Conservation (phyloP, 2,888 invertebrate genomes). For the Philhelius pedissequus region DNA sequence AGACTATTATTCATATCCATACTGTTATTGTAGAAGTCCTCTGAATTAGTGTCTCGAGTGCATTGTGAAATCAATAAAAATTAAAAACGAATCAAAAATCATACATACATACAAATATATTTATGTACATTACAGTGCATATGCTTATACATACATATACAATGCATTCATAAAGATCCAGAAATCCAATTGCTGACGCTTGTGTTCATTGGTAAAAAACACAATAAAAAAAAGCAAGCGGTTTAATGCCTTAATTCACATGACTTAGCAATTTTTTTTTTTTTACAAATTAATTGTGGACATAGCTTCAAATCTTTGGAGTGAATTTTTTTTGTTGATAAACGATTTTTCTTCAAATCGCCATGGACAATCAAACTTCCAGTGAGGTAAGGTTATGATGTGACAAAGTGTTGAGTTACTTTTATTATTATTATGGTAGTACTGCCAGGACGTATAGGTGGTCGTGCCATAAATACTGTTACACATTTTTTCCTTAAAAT, state of each 20-base stretch:
- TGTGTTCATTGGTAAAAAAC: conserved; percentile 1
- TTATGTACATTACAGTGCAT: background rate
- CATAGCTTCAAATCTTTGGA: background rate
- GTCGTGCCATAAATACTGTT: no score
- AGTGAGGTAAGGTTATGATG: conserved; percentile 14
- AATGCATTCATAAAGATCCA: background rate
- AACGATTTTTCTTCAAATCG: background rate
- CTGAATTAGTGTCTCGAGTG: conserved; percentile 2
- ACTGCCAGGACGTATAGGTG: no score
- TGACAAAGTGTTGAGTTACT: background rate
- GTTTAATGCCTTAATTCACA: conserved; percentile 19
- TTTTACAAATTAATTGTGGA: conserved; percentile 29
- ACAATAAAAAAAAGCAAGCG: background rate
- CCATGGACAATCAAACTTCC: background rate
- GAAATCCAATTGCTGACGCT: conserved; percentile 13
- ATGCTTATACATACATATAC: background rate
- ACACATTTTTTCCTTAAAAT: no score
- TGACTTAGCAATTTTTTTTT: conserved; percentile 18
- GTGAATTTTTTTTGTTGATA: background rate
- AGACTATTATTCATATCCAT: conserved; percentile 2
- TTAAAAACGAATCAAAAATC: conserved; percentile 18
- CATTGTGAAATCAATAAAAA: conserved; percentile 53
- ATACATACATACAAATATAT: no score
- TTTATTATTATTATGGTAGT: no score
- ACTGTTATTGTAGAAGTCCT: background rate